Evolutionary conservation across 2,113 vertebrate genomes (phyloP), one percentile per base, ranked within the genome.

Genomic region (Cebidichthys violaceus): DNA sequence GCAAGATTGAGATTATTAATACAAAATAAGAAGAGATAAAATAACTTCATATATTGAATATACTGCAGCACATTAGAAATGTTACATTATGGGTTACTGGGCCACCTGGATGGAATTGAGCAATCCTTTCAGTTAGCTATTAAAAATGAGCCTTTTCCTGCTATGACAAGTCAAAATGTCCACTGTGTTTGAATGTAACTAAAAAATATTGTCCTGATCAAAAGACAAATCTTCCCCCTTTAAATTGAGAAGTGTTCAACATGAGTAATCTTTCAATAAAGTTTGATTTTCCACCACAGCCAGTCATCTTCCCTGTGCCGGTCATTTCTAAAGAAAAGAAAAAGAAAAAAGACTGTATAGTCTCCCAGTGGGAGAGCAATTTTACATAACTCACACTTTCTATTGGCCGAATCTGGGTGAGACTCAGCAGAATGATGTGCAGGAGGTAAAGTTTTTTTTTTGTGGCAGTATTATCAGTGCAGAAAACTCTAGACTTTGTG

Each of bases 401-500:
- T 69, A 75, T 79, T n/a, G 15, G 3, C 24, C 24, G 27, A 67
- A 85, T 76, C 62, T 75, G 74, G 69, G 39, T 24, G 24, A 9
- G 57, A 9, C 45, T 70, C 29, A 45, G 47, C 59, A 64, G 14
- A 31, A 57, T 7, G 20, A 64, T 39, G 45, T 75, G 65, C 66
- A 72, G 69, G 9, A 29, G 22, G 22, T 37, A 45, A 0, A 3
- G 15, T 24, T 77, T 27, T 74, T 24, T 77, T 27, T 67, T 33
- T 41, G 22, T 65, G 65, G 20, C 47, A 0, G 41, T 41, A 5
- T 50, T 77, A 64, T 72, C 29, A 47, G 20, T 45, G 70, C 24
- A 66, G 77, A 83, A 73, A 85, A 62, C 55, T 75, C 24, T 22
- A 33, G 69, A 77, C 43, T 84, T 43, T 72, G 81, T 62, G 55